Evolutionary conservation across 2,797 vertebrate species (phyloP).

Genomic region (Pitangus sulphuratus): DNA sequence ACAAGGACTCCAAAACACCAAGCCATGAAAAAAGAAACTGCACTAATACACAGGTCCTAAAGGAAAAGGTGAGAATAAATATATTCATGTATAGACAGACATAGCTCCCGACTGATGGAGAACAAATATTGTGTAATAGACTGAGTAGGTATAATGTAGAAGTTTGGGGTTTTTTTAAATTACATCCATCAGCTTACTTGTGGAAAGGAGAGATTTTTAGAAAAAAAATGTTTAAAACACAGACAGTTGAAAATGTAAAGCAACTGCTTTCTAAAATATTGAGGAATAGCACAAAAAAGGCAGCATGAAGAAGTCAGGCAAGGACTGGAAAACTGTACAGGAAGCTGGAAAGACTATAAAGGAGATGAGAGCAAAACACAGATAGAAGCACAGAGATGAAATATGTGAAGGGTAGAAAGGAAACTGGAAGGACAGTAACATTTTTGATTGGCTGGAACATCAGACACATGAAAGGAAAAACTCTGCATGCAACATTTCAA

Average conservation of each 20-base stretch:
- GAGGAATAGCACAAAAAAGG: background rate
- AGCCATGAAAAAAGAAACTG: background rate
- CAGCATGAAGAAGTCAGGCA: background rate
- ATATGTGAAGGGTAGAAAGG: background rate
- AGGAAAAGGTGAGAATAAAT: background rate
- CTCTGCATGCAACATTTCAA: background rate
- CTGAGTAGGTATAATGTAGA: background rate
- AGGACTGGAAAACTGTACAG: background rate
- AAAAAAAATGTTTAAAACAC: background rate
- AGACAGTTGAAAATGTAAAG: background rate
- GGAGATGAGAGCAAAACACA: background rate
- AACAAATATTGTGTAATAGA: background rate
- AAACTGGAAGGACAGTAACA: background rate
- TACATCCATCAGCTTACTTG: background rate
- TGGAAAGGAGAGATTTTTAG: background rate
- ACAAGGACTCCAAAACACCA: background rate
- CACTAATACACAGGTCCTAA: background rate
- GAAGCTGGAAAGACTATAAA: slow-evolving; percentile 8
- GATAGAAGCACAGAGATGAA: background rate
- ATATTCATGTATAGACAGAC: background rate
- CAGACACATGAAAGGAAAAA: background rate
- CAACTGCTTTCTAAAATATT: background rate
- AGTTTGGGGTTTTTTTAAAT: background rate
- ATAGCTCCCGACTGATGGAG: background rate
- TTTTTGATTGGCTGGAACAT: background rate